phyloP scores from a whole-genome alignment of 2,113 vertebrate genomes.

The Toxostoma redivivum region DNA sequence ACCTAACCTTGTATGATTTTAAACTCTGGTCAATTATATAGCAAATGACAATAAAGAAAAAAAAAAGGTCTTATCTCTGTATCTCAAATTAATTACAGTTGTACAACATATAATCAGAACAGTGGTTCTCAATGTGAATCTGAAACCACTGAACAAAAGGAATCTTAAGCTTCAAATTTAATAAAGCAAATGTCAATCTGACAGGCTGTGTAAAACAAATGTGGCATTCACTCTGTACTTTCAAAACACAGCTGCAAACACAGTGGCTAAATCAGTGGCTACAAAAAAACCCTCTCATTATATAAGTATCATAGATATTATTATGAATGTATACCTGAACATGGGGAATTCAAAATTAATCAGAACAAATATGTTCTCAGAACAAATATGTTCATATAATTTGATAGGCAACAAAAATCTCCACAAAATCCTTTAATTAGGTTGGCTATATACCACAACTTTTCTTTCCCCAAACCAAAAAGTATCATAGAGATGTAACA shows the following conservation, averaged over 20 bases:
- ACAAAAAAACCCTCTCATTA: neutral
- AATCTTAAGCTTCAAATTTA: conserved; percentile 57
- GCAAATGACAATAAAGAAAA: conserved; percentile 21
- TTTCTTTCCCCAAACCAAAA: neutral
- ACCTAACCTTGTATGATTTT: neutral
- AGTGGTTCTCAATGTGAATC: neutral
- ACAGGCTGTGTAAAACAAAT: conserved; percentile 36
- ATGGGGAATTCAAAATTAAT: neutral
- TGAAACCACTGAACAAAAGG: conserved; percentile 32
- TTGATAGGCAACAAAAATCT: neutral
- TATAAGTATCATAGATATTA: neutral
- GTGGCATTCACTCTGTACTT: neutral
- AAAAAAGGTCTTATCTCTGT: conserved; percentile 26
- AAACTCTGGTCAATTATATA: neutral
- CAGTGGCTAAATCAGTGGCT: neutral
- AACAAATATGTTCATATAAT: neutral
- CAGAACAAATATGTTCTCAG: neutral
- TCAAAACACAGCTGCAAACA: neutral
- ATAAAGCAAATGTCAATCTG: conserved; percentile 26
- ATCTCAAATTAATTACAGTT: conserved; percentile 47
- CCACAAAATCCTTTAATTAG: neutral
- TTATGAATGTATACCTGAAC: neutral
- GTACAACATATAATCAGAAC: conserved; percentile 40
- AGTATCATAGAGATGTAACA: neutral
- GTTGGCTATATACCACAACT: neutral